These are phyloP conservation scores for Leucoptera coffeella DNA, from an alignment of 2,888 invertebrate species.

Conservation along the genomic window DNA sequence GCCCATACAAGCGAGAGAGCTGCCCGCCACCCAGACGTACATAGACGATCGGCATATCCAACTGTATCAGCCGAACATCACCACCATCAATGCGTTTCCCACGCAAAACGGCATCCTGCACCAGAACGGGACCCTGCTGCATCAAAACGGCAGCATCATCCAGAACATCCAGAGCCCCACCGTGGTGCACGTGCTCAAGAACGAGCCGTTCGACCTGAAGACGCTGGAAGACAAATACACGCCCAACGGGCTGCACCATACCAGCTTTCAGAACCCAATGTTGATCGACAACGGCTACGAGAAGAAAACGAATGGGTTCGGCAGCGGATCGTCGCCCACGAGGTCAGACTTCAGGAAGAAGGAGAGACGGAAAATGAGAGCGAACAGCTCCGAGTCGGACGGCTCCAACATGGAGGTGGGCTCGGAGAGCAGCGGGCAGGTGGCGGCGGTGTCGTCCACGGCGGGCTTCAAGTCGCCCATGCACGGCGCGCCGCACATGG, in stretches of 20 bases:
- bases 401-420: slow-evolving; percentile 62
- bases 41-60: slow-evolving; percentile 81
- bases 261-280: slow-evolving; percentile 60
- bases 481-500: slow-evolving; percentile 52
- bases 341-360: slow-evolving; percentile 80
- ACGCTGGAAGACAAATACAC: slow-evolving; percentile 46
- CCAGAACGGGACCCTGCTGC: slow-evolving; percentile 49
- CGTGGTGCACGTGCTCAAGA: slow-evolving; percentile 65
- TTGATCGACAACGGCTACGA: slow-evolving; percentile 54
- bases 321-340: slow-evolving; percentile 62
- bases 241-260: slow-evolving; percentile 51
- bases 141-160: slow-evolving; percentile 57
- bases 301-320: slow-evolving; percentile 58
- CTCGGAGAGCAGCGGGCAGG: slow-evolving; percentile 79
- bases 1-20: slow-evolving; percentile 73
- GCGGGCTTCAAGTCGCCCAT: slow-evolving; percentile 74
- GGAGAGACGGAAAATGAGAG: slow-evolving; percentile 84
- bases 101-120: slow-evolving; percentile 45
- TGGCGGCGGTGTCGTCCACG: slow-evolving; percentile 84
- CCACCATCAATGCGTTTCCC: slow-evolving; percentile 51
- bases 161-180: slow-evolving; percentile 58
- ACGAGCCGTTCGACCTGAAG: slow-evolving; percentile 63
- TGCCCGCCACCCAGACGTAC: slow-evolving; percentile 71
- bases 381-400: slow-evolving; percentile 75
- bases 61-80: slow-evolving; percentile 61